Percentiles rank a stretch among this genome's conserved stretches.
Evolutionary conservation across 2,888 invertebrate species (phyloP).

Genomic region (Caenorhabditis sp.): DNA sequence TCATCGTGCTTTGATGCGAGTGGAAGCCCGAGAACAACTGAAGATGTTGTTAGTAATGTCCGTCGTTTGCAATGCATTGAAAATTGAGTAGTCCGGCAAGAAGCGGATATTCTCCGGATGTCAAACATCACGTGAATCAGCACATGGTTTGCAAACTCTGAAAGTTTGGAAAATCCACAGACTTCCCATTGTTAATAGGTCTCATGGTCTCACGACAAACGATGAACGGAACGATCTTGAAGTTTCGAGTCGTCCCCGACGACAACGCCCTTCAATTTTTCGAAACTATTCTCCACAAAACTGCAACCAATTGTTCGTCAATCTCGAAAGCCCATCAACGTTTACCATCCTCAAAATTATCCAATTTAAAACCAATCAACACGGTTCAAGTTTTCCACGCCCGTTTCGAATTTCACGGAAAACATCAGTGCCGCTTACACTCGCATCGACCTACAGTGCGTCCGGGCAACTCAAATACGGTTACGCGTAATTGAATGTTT

Average conservation of each 20-base stretch:
- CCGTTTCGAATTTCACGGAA: constrained; percentile 19
- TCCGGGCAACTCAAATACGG: constrained; percentile 49
- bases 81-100: constrained; percentile 13
- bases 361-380: constrained; percentile 39
- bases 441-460: constrained; percentile 14
- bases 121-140: too few species aligned
- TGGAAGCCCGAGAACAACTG: constrained; percentile 4
- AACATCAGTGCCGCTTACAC: constrained; percentile 5
- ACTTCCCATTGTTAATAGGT: constrained; percentile 31
- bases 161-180: neutral
- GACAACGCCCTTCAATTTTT: constrained; percentile 22
- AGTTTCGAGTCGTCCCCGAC: constrained; percentile 10
- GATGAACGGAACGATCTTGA: constrained; percentile 5
- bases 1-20: constrained; percentile 43
- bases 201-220: constrained; percentile 21
- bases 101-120: neutral
- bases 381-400: constrained; percentile 3
- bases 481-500: constrained; percentile 57
- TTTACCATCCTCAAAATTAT: constrained; percentile 24
- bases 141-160: neutral
- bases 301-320: constrained; percentile 38
- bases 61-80: constrained; percentile 34
- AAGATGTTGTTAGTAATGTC: neutral
- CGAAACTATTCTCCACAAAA: constrained; percentile 9
- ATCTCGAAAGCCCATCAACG: constrained; percentile 1